Percentiles rank a stretch among this genome's conserved stretches.
Evolutionary conservation across 2,113 vertebrate genomes (phyloP).

Genomic region (Leiothrix lutea): DNA sequence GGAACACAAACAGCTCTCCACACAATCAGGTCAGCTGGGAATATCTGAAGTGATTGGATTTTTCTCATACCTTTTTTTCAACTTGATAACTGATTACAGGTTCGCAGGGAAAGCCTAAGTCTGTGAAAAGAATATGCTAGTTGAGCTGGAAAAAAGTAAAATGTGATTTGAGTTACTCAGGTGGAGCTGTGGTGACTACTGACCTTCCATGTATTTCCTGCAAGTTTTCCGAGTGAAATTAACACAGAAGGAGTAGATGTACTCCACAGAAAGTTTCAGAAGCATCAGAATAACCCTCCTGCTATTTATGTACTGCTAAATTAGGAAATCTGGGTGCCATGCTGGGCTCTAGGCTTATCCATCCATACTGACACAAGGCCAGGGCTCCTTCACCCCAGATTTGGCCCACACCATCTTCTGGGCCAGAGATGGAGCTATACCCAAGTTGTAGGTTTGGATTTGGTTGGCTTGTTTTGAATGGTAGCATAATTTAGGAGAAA

Average conservation of each 20-base stretch:
- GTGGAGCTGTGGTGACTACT: neutral
- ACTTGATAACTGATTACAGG: neutral
- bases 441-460: neutral
- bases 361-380: neutral
- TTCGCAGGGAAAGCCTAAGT: neutral
- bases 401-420: neutral
- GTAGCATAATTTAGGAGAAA: neutral
- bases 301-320: neutral
- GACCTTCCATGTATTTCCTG: neutral
- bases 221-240: neutral
- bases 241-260: neutral
- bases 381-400: neutral
- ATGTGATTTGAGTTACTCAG: neutral
- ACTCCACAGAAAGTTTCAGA: neutral
- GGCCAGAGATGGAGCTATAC: accelerated
- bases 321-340: neutral
- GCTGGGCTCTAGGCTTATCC: neutral
- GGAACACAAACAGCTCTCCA: neutral
- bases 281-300: neutral
- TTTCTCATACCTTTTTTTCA: neutral
- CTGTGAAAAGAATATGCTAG: neutral
- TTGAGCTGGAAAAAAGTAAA: neutral
- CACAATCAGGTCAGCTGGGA: neutral
- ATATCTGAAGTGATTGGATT: neutral
- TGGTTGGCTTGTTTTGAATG: neutral